Evolutionary conservation across 2,888 invertebrate genomes (phyloP).

Genomic region (Synergus laeviventris): DNA sequence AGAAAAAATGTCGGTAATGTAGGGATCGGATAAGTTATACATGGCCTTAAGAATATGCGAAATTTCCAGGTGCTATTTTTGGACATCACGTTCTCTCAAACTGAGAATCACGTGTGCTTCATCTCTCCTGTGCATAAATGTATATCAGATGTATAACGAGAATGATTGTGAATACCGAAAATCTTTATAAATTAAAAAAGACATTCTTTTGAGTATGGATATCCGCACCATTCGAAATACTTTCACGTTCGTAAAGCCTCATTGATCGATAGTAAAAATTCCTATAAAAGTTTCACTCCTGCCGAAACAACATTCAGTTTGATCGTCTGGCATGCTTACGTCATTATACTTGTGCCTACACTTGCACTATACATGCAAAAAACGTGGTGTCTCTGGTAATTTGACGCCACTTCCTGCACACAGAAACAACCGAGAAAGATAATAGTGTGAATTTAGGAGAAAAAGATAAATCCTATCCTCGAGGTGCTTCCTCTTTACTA

Average conservation of each 20-base stretch:
- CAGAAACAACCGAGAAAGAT: slow-evolving; percentile 46
- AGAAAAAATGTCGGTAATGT: too few species aligned
- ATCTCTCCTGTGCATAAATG: not conserved
- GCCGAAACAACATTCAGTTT: not conserved
- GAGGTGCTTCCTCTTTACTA: slow-evolving; percentile 43
- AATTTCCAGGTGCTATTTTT: not conserved
- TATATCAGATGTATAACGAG: not conserved
- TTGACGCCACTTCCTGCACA: slow-evolving; percentile 60
- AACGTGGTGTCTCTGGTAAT: slow-evolving; percentile 50
- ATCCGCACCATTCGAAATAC: not conserved
- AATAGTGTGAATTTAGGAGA: slow-evolving; percentile 14
- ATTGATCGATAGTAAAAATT: not conserved
- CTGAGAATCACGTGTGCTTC: slow-evolving; percentile 1
- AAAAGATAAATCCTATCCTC: not conserved
- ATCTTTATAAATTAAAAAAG: not conserved
- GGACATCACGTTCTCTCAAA: not conserved
- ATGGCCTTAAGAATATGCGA: too few species aligned
- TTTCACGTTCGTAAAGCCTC: not conserved
- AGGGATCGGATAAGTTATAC: too few species aligned
- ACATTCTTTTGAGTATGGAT: not conserved
- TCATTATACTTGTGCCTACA: slow-evolving; percentile 11
- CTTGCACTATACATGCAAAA: slow-evolving; percentile 14
- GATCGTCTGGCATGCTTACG: not conserved
- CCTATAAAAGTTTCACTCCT: not conserved
- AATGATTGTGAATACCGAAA: not conserved